Percentiles rank a stretch among this genome's conserved stretches.
These are phyloP conservation scores for Bimastos eiseni DNA, from an alignment of 2,888 invertebrate species.

Conservation along the genomic window DNA sequence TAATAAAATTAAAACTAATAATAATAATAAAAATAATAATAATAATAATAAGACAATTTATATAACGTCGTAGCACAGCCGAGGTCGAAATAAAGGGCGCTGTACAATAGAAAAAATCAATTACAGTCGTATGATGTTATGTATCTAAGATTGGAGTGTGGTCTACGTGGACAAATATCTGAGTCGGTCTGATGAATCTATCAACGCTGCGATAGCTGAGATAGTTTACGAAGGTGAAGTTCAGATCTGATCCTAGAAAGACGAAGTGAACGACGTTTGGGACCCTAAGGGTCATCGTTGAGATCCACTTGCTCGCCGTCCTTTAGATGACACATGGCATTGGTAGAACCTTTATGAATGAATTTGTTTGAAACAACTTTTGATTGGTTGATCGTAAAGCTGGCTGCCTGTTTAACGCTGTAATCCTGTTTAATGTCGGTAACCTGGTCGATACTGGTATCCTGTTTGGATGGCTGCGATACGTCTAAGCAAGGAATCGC, in stretches of 20 bases:
- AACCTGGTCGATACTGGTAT: no score
- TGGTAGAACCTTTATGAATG: not conserved
- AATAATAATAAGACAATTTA: no score
- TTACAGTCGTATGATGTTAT: no score
- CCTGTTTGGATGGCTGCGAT: not conserved
- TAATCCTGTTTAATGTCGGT: no score
- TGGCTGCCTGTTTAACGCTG: no score
- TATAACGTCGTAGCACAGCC: no score
- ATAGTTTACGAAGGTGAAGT: constrained; percentile 9
- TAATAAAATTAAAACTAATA: no score
- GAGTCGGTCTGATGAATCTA: constrained; percentile 19
- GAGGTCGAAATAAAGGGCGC: no score
- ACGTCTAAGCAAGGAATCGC: not conserved
- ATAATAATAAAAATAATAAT: no score
- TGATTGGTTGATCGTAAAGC: not conserved
- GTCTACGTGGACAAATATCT: constrained; percentile 25
- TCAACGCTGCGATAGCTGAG: constrained; percentile 23
- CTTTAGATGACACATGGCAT: not conserved
- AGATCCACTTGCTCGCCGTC: not conserved
- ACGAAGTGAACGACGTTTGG: constrained; percentile 30
- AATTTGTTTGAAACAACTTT: not conserved
- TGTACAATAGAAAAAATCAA: no score
- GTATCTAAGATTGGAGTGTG: not conserved
- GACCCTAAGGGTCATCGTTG: not conserved
- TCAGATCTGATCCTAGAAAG: constrained; percentile 21